Conservation (phyloP, 2,888 invertebrate genomes). For the Phengaris alcon region DNA sequence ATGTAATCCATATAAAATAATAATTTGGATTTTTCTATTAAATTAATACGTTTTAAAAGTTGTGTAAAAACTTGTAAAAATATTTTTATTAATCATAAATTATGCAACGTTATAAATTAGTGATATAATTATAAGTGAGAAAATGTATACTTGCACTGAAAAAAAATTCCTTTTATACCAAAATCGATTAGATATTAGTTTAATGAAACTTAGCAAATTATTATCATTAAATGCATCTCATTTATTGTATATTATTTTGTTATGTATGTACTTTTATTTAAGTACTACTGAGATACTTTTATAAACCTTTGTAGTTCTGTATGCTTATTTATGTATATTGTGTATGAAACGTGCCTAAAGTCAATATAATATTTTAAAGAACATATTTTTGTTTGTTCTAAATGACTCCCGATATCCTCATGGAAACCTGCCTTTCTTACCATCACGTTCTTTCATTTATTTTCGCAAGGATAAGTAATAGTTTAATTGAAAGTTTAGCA, state of each 20-base stretch:
- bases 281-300: not conserved
- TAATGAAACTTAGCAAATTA: not conserved
- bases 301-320: not conserved
- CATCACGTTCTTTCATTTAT: too few species aligned
- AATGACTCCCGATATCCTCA: not conserved
- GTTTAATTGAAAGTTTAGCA: too few species aligned
- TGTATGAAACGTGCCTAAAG: conserved; percentile 4
- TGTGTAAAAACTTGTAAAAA: conserved; percentile 4
- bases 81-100: not conserved
- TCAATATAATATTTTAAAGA: conserved; percentile 2
- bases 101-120: too few species aligned
- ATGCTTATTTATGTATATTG: conserved; percentile 16
- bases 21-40: not conserved
- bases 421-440: not conserved
- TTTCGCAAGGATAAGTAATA: too few species aligned
- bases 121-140: too few species aligned
- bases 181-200: not conserved
- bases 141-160: too few species aligned
- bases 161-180: not conserved
- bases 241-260: not conserved
- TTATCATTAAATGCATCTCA: not conserved
- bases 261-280: not conserved
- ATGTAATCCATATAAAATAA: not conserved
- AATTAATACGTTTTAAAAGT: not conserved
- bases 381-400: not conserved